A percentile compares a stretch with the other conserved stretches of the same genome.
Conservation (phyloP, 2,888 invertebrate genomes). For the Agriotes lineatus region DNA sequence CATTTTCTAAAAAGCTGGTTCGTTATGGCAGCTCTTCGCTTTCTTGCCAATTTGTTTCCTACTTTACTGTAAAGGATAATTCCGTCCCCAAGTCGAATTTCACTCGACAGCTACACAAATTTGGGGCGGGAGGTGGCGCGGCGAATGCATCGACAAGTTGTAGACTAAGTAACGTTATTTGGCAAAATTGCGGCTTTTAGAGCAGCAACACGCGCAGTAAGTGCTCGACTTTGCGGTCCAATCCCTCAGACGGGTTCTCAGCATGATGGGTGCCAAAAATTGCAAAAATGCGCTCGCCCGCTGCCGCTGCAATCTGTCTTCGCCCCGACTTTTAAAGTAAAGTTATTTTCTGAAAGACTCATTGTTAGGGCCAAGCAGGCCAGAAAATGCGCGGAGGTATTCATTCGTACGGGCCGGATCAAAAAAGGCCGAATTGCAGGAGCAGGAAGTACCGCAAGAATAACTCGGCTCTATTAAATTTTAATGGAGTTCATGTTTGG, state of each 20-base stretch:
- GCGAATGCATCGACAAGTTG: slow-evolving; percentile 33
- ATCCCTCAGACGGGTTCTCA: slow-evolving; percentile 52
- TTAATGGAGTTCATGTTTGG: slow-evolving; percentile 42
- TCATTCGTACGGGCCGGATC: slow-evolving; percentile 35
- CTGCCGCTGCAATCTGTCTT: slow-evolving; percentile 54
- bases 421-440: slow-evolving; percentile 32
- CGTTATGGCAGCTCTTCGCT: too few relatives aligned
- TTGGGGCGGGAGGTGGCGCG: not conserved
- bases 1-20: too few relatives aligned
- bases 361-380: slow-evolving; percentile 54
- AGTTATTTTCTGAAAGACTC: slow-evolving; percentile 52
- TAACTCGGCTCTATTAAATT: slow-evolving; percentile 37
- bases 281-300: slow-evolving; percentile 54
- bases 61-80: too few relatives aligned
- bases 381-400: slow-evolving; percentile 53
- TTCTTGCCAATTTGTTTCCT: too few relatives aligned
- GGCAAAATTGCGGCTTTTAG: slow-evolving; percentile 55
- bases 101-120: too few relatives aligned
- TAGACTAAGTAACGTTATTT: slow-evolving; percentile 49
- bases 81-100: too few relatives aligned
- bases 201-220: slow-evolving; percentile 51
- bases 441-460: slow-evolving; percentile 33
- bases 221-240: slow-evolving; percentile 47
- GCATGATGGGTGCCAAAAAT: slow-evolving; percentile 50
- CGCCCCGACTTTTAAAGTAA: slow-evolving; percentile 53